Evolutionary conservation across 2,888 invertebrate species (phyloP).

Genomic region (Apodemia duryi): DNA sequence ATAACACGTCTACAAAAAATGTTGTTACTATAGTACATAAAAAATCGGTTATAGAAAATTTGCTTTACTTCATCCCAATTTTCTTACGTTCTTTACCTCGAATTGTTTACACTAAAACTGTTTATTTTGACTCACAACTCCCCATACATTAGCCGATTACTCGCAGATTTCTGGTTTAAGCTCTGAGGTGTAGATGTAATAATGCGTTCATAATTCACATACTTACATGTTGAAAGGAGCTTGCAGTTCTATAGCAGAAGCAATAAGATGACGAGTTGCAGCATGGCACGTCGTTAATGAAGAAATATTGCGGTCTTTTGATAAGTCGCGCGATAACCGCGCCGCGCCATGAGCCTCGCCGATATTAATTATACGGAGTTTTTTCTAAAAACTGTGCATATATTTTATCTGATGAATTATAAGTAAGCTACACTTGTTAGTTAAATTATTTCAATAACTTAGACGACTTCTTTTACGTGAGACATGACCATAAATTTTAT

Average conservation of each 20-base stretch:
- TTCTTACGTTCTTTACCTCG: background rate
- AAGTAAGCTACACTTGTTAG: no score
- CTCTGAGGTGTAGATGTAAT: conserved; percentile 31
- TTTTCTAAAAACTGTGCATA: background rate
- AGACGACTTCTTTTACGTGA: no score
- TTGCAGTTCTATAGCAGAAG: conserved; percentile 42
- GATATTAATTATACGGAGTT: conserved; percentile 55
- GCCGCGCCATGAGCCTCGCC: conserved; percentile 43
- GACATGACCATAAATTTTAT: no score
- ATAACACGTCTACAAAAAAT: no score
- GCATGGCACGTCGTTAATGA: conserved; percentile 66
- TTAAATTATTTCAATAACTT: no score
- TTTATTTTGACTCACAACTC: conserved; percentile 18
- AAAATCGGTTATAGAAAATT: no score
- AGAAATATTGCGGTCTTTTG: conserved; percentile 71
- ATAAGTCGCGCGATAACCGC: conserved; percentile 62
- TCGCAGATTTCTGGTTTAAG: conserved; percentile 20
- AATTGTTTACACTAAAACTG: background rate
- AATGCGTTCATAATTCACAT: conserved; percentile 34
- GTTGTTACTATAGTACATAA: no score
- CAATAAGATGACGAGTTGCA: conserved; percentile 48
- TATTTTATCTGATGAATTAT: no score
- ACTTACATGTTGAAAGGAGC: conserved; percentile 29
- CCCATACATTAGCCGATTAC: conserved; percentile 17
- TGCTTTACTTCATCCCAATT: no score